phyloP scores from a whole-genome alignment of 1,140 invertebrate genomes.

The Euura saliciscinereae region DNA sequence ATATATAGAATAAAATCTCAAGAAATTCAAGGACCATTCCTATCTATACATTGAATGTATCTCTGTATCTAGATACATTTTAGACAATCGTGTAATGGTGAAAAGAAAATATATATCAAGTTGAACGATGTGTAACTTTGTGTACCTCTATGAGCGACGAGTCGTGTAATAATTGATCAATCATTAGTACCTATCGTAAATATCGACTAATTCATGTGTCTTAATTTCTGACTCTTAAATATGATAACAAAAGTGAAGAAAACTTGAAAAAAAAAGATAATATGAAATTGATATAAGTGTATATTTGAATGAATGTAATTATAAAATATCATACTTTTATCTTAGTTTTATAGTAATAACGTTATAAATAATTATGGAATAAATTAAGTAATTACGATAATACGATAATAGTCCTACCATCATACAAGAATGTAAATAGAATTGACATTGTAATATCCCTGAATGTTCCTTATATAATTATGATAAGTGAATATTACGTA shows the following conservation, averaged over 20 bases:
- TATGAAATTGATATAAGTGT: not conserved
- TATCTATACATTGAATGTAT: not conserved
- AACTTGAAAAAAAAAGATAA: not conserved
- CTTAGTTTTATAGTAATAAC: not conserved
- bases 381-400: not conserved
- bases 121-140: too few relatives aligned
- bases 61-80: too few relatives aligned
- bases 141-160: too few relatives aligned
- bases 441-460: conserved; percentile 25
- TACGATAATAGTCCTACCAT: conserved; percentile 13
- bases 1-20: not conserved
- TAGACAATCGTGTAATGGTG: conserved; percentile 21
- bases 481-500: conserved; percentile 26
- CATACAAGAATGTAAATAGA: conserved; percentile 33
- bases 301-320: not conserved
- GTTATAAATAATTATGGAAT: too few relatives aligned
- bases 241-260: not conserved
- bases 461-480: conserved; percentile 24
- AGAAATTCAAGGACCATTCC: conserved; percentile 19
- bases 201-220: conserved; percentile 4
- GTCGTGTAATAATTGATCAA: not conserved
- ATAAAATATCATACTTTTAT: not conserved
- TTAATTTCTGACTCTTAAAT: not conserved
- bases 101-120: conserved; percentile 15
- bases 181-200: conserved; percentile 2